Conservation (phyloP, 1,140 invertebrate species). For the Drosophila triauraria region DNA sequence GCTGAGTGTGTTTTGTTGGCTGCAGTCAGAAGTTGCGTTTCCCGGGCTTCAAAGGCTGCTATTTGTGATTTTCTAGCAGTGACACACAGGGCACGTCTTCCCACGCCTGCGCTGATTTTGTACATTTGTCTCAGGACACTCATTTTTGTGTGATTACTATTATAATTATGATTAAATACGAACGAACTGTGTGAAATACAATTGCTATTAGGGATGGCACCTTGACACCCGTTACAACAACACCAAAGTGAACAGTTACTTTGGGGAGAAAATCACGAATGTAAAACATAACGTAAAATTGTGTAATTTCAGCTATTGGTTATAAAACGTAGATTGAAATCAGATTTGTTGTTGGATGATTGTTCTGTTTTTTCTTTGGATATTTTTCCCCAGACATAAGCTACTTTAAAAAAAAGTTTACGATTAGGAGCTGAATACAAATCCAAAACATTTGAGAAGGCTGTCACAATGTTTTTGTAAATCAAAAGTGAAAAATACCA, state of each 20-base stretch:
- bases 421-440: no score
- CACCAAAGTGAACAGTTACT: no score
- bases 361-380: no score
- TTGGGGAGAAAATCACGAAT: background rate
- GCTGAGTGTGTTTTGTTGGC: slow-evolving; percentile 26
- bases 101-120: slow-evolving; percentile 26
- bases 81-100: background rate
- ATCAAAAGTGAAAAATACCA: background rate
- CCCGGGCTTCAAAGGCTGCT: background rate
- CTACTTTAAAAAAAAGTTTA: no score
- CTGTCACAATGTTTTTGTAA: background rate
- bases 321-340: no score
- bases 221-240: background rate
- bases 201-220: slow-evolving; percentile 19
- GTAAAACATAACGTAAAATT: no score
- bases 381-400: no score
- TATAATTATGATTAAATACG: slow-evolving; percentile 15
- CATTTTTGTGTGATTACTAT: slow-evolving; percentile 30
- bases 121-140: slow-evolving; percentile 43
- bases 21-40: slow-evolving; percentile 10
- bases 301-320: no score
- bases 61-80: background rate
- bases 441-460: no score
- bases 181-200: slow-evolving; percentile 11
- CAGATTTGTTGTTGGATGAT: no score